Conservation (phyloP, 2,888 invertebrate genomes). For the Frankliniella intonsa region DNA sequence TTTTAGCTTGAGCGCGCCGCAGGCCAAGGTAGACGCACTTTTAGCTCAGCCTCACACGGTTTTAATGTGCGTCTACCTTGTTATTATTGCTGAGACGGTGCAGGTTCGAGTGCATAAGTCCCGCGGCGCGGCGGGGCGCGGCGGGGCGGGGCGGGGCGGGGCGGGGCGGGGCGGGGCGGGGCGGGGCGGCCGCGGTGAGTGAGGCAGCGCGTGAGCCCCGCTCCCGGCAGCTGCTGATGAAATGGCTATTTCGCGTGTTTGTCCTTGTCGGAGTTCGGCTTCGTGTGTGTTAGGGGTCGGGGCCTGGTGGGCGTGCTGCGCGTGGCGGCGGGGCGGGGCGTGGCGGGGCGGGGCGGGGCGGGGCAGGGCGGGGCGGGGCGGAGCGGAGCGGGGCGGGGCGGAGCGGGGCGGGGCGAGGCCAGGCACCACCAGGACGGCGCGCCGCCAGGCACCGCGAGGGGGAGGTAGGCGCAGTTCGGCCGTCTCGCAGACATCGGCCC, state of each 20-base stretch:
- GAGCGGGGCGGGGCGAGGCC: too few relatives aligned
- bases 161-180: background rate
- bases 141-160: background rate
- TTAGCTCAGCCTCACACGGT: too few relatives aligned
- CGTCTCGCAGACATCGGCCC: background rate
- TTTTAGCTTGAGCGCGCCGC: too few relatives aligned
- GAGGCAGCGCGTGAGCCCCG: background rate
- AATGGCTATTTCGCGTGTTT: constrained; percentile 14
- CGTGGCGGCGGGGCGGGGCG: background rate
- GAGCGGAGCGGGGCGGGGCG: too few relatives aligned
- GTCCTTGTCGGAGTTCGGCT: constrained; percentile 13
- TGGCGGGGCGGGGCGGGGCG: too few relatives aligned
- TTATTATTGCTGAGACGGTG: too few relatives aligned
- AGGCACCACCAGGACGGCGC: background rate
- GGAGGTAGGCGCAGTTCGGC: background rate
- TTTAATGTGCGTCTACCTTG: too few relatives aligned
- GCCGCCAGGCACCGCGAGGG: constrained; percentile 8
- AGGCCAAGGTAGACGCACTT: too few relatives aligned
- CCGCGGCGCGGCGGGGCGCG: background rate
- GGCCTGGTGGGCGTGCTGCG: background rate
- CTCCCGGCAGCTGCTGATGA: background rate
- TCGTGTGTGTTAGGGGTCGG: background rate
- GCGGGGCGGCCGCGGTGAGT: too few relatives aligned
- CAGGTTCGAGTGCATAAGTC: background rate
- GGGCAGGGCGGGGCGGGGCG: too few relatives aligned